Evolutionary conservation across 2,888 invertebrate species (phyloP), one percentile per base, ranked within the genome.

Genomic region (Zygothrica quintamaculata): DNA sequence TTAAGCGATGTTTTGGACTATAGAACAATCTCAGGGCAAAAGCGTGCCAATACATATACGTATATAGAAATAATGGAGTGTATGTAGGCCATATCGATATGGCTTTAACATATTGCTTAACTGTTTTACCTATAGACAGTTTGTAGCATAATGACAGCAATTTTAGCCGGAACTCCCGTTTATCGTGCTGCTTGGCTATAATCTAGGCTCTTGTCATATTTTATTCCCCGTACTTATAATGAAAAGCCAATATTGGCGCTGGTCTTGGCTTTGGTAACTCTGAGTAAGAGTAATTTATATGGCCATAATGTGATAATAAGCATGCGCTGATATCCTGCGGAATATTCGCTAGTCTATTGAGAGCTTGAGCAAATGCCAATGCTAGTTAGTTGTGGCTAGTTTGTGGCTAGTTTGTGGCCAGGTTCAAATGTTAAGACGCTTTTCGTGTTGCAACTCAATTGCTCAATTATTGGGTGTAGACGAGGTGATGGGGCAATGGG

Each of bases 371-470:
- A 48, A 36, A 39, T 5, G 9, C 29, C 29, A 13, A 1, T 15
- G 9, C 15, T n/a, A 26, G 16, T 18, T 25, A 40, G 33, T 11
- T 40, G 26, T 13, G 39, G 16, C n/a, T 7, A 31, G 39, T 51
- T 46, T 50, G n/a, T n/a, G n/a, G n/a, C n/a, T n/a, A n/a, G n/a
- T n/a, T n/a, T n/a, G n/a, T 56, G 53, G 57, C 31, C 25, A 47
- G 77, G 84, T 84, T 84, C 87, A 87, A 84, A 84, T 73, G 84
- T 84, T 84, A 85, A 87, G 87, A 81, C 85, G 82, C 87, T 82
- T 87, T 82, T 82, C 87, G 82, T 82, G 80, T 80, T 84, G 77
- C 84, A 70, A 52, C 85, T 79, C 82, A 87, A 84, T 84, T 84
- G 87, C 87, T 84, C 84, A 84, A 84, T 84, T 84, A 84, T 79